Evolutionary conservation across 1,140 invertebrate species (phyloP).

Genomic region (Pissodes strobi): DNA sequence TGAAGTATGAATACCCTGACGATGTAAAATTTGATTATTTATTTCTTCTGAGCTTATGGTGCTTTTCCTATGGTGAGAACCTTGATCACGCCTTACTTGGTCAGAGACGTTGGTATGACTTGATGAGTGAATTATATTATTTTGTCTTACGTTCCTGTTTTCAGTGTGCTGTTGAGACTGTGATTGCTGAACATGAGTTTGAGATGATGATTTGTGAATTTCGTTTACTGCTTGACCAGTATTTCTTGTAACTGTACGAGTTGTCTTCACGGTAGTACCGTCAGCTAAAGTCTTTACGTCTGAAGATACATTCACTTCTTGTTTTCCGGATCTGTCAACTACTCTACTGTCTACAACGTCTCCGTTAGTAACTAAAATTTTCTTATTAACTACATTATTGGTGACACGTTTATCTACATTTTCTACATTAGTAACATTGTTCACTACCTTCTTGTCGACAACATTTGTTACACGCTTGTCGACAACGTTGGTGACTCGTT

Average conservation of each 20-base stretch:
- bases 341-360: slow-evolving; percentile 24
- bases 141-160: slow-evolving; percentile 22
- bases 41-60: slow-evolving; percentile 73
- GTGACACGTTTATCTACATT: slow-evolving; percentile 12
- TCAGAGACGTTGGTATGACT: slow-evolving; percentile 30
- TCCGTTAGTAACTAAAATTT: slow-evolving; percentile 15
- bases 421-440: slow-evolving; percentile 14
- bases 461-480: background rate
- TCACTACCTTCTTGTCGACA: background rate
- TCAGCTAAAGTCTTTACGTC: slow-evolving; percentile 60
- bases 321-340: slow-evolving; percentile 43
- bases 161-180: slow-evolving; percentile 35
- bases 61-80: slow-evolving; percentile 66
- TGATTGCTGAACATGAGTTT: slow-evolving; percentile 39
- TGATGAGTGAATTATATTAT: slow-evolving; percentile 36
- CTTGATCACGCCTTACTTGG: slow-evolving; percentile 19
- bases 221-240: slow-evolving; percentile 35
- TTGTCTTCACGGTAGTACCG: slow-evolving; percentile 60
- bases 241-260: slow-evolving; percentile 56
- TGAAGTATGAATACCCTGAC: slow-evolving; percentile 65
- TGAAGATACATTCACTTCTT: slow-evolving; percentile 44
- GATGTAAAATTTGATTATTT: slow-evolving; percentile 75
- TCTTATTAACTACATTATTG: slow-evolving; percentile 11
- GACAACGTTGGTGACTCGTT: slow-evolving; percentile 2
- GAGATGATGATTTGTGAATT: slow-evolving; percentile 47